phyloP scores from a whole-genome alignment of 2,888 invertebrate species.

The Trichogramma dendrolimi region DNA sequence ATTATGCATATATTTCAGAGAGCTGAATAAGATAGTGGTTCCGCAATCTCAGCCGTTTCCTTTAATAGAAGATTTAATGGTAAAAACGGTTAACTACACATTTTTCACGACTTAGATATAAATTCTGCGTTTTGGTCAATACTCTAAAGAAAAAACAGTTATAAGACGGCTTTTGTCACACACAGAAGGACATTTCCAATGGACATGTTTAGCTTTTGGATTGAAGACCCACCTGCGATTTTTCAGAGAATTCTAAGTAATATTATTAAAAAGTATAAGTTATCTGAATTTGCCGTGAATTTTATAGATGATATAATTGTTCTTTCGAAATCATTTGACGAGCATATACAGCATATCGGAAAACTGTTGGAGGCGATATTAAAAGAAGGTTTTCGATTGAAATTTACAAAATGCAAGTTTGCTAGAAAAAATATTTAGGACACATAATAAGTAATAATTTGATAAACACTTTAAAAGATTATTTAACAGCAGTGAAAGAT shows the following conservation, averaged over 20 bases:
- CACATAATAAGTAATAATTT: too few relatives aligned
- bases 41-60: too few relatives aligned
- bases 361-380: too few relatives aligned
- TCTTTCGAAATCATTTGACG: too few relatives aligned
- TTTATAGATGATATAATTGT: constrained; percentile 26
- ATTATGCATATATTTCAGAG: constrained; percentile 18
- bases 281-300: constrained; percentile 16
- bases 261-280: constrained; percentile 24
- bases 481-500: constrained; percentile 29
- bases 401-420: too few relatives aligned
- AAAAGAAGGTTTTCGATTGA: too few relatives aligned
- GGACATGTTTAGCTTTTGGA: constrained; percentile 27
- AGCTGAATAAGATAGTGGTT: constrained; percentile 24
- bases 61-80: constrained; percentile 24
- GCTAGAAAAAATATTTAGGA: too few relatives aligned
- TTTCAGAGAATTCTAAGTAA: constrained; percentile 28
- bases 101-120: constrained; percentile 30
- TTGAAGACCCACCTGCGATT: constrained; percentile 28
- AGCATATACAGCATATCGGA: too few relatives aligned
- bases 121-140: constrained; percentile 36
- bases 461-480: too few relatives aligned
- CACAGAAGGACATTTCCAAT: constrained; percentile 20
- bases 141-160: constrained; percentile 26
- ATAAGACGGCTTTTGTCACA: constrained; percentile 28
- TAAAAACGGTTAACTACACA: too few relatives aligned